phyloP scores from a whole-genome alignment of 2,113 vertebrate genomes.

The Pachypanchax playfairii region DNA sequence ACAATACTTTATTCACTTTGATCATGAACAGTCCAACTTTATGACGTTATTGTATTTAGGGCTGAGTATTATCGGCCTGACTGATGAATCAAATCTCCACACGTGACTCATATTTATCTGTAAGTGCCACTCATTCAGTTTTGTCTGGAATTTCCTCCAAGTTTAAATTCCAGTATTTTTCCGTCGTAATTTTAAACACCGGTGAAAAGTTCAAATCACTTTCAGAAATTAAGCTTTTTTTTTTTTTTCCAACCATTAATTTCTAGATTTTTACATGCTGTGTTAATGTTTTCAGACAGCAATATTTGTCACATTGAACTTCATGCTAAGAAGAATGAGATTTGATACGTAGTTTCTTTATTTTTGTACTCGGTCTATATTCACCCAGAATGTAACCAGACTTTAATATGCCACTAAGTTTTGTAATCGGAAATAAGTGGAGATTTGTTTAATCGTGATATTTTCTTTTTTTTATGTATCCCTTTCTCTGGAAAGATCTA shows the following conservation, averaged over 20 bases:
- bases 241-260: background rate
- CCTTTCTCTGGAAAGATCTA: too few species aligned
- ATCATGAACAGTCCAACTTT: constrained; percentile 11
- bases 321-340: too few species aligned
- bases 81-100: constrained; percentile 28
- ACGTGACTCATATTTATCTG: background rate
- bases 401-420: too few species aligned
- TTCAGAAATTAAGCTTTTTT: too few species aligned
- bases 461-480: too few species aligned
- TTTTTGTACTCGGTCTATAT: too few species aligned
- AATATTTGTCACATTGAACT: background rate
- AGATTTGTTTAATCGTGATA: too few species aligned
- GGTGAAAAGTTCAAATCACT: constrained; percentile 1
- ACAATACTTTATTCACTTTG: constrained; percentile 18
- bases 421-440: too few species aligned
- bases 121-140: constrained; percentile 8
- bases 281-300: background rate
- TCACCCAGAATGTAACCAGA: too few species aligned
- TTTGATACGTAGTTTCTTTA: too few species aligned
- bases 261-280: background rate
- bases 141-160: constrained; percentile 40
- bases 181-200: constrained; percentile 8
- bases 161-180: constrained; percentile 50
- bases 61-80: constrained; percentile 33
- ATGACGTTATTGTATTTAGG: constrained; percentile 45